Conservation (phyloP, 2,797 vertebrate species). For the Propithecus perrieri region DNA sequence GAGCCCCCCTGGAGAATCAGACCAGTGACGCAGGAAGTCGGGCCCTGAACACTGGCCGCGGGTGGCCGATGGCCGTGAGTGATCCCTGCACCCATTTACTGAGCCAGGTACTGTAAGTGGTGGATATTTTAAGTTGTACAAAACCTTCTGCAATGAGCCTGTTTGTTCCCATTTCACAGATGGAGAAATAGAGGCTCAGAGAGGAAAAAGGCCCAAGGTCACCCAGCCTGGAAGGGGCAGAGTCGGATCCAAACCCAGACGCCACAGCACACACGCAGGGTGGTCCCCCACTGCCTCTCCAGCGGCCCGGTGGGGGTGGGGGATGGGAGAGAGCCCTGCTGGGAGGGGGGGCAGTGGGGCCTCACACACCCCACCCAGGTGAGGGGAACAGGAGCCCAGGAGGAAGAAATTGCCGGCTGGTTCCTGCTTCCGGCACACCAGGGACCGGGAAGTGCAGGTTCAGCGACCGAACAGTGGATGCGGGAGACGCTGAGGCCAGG, state of each 20-base stretch:
- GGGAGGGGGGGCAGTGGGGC: not conserved
- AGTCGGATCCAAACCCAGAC: not conserved
- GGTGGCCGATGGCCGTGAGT: not conserved
- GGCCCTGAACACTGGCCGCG: not conserved
- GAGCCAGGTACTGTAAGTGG: not conserved
- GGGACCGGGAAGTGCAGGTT: too few species aligned
- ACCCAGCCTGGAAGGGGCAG: not conserved
- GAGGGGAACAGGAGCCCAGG: not conserved
- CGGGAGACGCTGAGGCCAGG: not conserved
- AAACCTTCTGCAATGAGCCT: not conserved
- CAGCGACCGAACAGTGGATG: fast-evolving
- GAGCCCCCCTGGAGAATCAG: not conserved
- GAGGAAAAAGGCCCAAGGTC: not conserved
- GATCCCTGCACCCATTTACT: not conserved
- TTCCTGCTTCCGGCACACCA: not conserved
- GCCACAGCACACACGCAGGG: not conserved
- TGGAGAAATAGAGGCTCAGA: not conserved
- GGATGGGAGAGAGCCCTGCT: too few species aligned
- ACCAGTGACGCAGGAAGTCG: fast-evolving
- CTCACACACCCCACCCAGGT: not conserved
- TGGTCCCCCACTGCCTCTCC: not conserved
- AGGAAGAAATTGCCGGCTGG: not conserved
- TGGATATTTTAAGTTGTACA: not conserved
- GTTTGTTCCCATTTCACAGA: not conserved
- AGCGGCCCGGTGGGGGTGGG: not conserved